phyloP scores from a whole-genome alignment of 2,888 invertebrate genomes.

The Cantharis rufa region DNA sequence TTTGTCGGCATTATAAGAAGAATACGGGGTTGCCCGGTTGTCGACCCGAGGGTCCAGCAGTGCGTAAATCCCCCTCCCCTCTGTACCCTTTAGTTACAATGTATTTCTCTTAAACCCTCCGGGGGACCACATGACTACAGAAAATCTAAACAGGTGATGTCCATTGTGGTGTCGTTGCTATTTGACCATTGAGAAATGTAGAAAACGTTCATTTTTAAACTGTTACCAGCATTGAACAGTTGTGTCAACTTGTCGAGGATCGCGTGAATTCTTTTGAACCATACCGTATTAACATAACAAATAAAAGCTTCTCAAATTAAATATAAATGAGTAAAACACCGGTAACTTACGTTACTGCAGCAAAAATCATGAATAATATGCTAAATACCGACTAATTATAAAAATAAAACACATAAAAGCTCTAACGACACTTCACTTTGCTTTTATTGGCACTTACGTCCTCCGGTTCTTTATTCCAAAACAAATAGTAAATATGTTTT shows the following conservation, averaged over 20 bases:
- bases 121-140: constrained; percentile 25
- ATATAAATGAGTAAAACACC: background rate
- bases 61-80: constrained; percentile 34
- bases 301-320: background rate
- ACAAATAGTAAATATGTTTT: background rate
- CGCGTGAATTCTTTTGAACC: background rate
- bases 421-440: background rate
- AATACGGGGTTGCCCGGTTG: constrained; percentile 48
- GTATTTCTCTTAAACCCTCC: constrained; percentile 19
- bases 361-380: background rate
- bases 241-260: background rate
- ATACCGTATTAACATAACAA: background rate
- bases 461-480: background rate
- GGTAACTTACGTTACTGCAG: background rate
- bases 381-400: background rate
- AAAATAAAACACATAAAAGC: background rate
- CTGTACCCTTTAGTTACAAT: constrained; percentile 34
- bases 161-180: constrained; percentile 35
- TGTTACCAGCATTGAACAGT: background rate
- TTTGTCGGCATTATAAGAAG: constrained; percentile 20
- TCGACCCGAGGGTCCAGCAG: constrained; percentile 45
- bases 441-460: background rate
- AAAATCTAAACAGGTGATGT: constrained; percentile 28
- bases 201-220: constrained; percentile 9
- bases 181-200: constrained; percentile 27